Base-by-base conservation (phyloP, 2,797 vertebrate species). In the Notolabrus celidotus region DNA sequence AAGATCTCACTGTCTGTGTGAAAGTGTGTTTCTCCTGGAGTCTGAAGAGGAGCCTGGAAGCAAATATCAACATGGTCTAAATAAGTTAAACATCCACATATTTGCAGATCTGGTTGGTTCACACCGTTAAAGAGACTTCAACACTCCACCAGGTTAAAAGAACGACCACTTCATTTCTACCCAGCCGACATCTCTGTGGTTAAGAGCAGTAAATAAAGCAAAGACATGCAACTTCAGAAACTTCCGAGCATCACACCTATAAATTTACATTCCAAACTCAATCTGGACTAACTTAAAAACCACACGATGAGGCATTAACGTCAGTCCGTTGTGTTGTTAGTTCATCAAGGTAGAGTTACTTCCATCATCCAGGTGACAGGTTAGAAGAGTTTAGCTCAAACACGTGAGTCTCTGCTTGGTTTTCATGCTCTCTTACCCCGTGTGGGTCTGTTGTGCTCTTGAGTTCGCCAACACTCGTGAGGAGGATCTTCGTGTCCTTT, bases 361-460 rank as follows among this genome's bases (percentile, higher is more conserved):
- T 75, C 19, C 29, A 67, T 59, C 74, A 82, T 79, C 64, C 34
- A 74, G 16, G 65, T 56, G 23, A 46, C 15, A 60, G 54, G 77
- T 51, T 51, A 46, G 10, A 31, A 17, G 49, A 31, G 16, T 51
- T 31, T 9, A 51, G 81, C 59, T 53, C 83, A 22, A 74, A 49
- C 63, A 60, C 31, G 65, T 59, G 47, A 79, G 60, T 70, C 50
- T 46, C 57, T 46, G 50, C 46, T 64, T 46, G 27, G 61, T n/a
- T 14, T 17, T 65, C 91, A 94, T 94, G 93, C 92, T 84, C 39
- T 72, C 86, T 94, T 94, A 98, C 98, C 95, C 94, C 92, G 67
- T 91, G 85, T 49, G 89, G 80, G 19, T 86, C 86, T 79, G 94
- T 93, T 59, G 93, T 80, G 49, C 92, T 94, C 68, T 93, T 71